These are phyloP conservation scores for Venustoraphidia nigricollis DNA, from an alignment of 2,888 invertebrate species.

Conservation along the genomic window DNA sequence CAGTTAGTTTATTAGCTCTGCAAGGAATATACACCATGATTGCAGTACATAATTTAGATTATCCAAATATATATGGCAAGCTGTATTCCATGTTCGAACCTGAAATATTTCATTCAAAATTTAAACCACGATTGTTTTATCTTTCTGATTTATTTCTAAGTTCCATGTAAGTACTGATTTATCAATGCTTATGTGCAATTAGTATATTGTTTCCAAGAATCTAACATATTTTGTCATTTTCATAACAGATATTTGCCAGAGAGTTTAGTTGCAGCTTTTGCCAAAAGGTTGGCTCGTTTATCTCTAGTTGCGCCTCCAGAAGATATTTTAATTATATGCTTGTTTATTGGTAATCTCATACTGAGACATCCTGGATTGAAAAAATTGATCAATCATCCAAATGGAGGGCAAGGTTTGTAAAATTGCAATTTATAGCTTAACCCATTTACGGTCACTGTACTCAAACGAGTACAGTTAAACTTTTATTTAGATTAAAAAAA, in stretches of 20 bases:
- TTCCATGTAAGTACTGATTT: constrained; percentile 55
- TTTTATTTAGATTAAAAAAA: too few species aligned
- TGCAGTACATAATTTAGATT: constrained; percentile 82
- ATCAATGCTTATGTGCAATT: background rate
- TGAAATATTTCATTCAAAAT: constrained; percentile 79
- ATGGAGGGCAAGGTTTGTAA: constrained; percentile 24
- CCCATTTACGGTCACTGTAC: too few species aligned
- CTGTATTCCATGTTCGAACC: constrained; percentile 90
- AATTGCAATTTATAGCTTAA: too few species aligned
- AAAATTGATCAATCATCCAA: constrained; percentile 39
- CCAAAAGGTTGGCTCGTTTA: constrained; percentile 73
- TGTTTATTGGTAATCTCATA: constrained; percentile 74
- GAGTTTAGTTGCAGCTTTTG: constrained; percentile 81
- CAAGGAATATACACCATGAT: constrained; percentile 86
- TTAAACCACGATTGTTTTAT: constrained; percentile 76
- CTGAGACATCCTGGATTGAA: constrained; percentile 71
- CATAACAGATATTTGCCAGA: constrained; percentile 70
- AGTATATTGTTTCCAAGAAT: background rate
- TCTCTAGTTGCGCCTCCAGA: constrained; percentile 70
- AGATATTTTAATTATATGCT: constrained; percentile 58
- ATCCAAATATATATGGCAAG: constrained; percentile 88
- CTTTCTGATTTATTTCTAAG: constrained; percentile 81
- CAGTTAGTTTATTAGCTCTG: constrained; percentile 74
- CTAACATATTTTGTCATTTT: constrained; percentile 3
- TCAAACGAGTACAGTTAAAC: too few species aligned